Evolutionary conservation across 2,888 invertebrate genomes (phyloP), one percentile per base, ranked within the genome.

Genomic region (Pelosia muscerda): DNA sequence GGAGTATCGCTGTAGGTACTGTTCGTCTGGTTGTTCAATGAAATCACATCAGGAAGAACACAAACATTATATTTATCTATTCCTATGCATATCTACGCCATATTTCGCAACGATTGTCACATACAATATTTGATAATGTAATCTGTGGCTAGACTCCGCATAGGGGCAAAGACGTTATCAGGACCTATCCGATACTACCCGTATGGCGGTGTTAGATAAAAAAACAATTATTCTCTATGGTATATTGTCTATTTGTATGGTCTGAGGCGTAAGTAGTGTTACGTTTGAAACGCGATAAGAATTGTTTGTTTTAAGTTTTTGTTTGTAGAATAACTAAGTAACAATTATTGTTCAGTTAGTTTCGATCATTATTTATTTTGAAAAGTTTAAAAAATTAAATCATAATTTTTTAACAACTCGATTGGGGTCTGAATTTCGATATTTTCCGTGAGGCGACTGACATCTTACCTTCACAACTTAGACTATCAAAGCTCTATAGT

Each of bases 131-230:
- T 75, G 78, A 79, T 78, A 72, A 22, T 55, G 28, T 74, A 78
- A 78, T 75, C 78, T 64, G 73, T 71, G 69, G 72, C 69, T 79
- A 77, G 61, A 62, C 66, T 22, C 19, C 55, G 54, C 64, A 79
- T 81, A 79, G 71, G 81, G 80, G 79, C 55, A 75, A 56, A 79
- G 72, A 74, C 81, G 68, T 31, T 75, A 75, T 74, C 75, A 66
- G 75, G 63, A 65, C 70, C 58, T 68, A 80, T 79, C 81, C 68
- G 86, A 87, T 87, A 87, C 57, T 53, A 63, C 87, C 87, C 87
- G 80, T 80, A 87, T 84, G 76, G 66, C 70, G 74, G 69, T 66
- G 68, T 63, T 63, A 72, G 70, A 81, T 84, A 87, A 85, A 86
- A 84, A 83, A 80, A 82, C 79, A 86, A 86, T 84, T 83, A 84